Evolutionary conservation across 2,113 vertebrate species (phyloP).

Genomic region (Percina caprodes): DNA sequence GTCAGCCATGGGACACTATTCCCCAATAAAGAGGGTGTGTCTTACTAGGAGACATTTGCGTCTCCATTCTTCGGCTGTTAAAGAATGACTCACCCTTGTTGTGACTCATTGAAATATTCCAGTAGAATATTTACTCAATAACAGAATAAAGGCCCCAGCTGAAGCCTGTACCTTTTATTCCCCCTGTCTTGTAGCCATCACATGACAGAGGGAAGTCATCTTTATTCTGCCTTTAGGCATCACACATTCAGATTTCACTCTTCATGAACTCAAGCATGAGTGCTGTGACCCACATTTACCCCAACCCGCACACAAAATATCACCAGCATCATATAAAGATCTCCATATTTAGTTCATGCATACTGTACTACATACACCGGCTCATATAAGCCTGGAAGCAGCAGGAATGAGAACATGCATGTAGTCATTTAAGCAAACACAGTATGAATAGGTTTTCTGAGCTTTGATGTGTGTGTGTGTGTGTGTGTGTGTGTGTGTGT

Average conservation of each 20-base stretch:
- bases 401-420: conserved; percentile 7
- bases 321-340: background rate
- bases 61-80: background rate
- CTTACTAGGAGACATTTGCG: background rate
- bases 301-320: conserved; percentile 3
- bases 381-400: background rate
- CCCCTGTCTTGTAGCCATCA: background rate
- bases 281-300: conserved; percentile 59
- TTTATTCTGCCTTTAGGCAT: conserved; percentile 25
- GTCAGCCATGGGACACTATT: background rate
- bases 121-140: background rate
- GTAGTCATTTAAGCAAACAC: conserved; percentile 13
- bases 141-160: conserved; percentile 12
- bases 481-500: conserved; percentile 3
- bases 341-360: background rate
- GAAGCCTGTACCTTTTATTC: background rate
- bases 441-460: conserved; percentile 9
- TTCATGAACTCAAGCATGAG: conserved; percentile 28
- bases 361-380: background rate
- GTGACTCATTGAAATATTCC: background rate
- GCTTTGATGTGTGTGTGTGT: background rate
- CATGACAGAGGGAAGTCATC: background rate
- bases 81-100: background rate
- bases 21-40: background rate
- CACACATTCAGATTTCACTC: conserved; percentile 39